Conservation (phyloP, 2,113 vertebrate genomes). For the Phaethon lepturus region DNA sequence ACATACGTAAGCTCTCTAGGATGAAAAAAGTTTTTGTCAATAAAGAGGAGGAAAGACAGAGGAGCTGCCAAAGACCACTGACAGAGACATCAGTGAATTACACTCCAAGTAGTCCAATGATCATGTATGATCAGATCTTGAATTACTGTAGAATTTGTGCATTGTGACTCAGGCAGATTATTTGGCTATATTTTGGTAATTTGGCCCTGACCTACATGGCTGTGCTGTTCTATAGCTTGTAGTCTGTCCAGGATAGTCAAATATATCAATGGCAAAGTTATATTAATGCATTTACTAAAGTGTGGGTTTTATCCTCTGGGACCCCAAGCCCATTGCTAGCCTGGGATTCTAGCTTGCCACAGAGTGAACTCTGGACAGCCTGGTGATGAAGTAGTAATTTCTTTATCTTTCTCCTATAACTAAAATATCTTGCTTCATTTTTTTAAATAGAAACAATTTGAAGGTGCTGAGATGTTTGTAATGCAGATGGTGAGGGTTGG, state of each 20-base stretch:
- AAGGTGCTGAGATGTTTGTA: not conserved
- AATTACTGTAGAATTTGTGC: not conserved
- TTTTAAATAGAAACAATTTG: not conserved
- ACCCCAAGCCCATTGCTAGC: not conserved
- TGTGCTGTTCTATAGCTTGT: not conserved
- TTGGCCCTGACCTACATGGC: not conserved
- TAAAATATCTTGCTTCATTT: not conserved
- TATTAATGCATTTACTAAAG: not conserved
- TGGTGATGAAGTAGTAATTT: not conserved
- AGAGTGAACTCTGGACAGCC: not conserved
- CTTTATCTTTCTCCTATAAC: not conserved
- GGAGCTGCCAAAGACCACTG: not conserved
- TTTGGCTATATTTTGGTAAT: not conserved
- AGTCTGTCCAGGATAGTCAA: not conserved
- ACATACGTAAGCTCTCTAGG: fast-evolving
- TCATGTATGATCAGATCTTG: not conserved
- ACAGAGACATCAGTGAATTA: not conserved
- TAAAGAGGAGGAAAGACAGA: not conserved
- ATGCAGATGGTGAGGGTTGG: not conserved
- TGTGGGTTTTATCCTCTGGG: not conserved
- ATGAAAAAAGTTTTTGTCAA: not conserved
- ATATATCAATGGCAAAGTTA: not conserved
- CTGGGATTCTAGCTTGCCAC: not conserved
- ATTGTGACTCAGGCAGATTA: not conserved
- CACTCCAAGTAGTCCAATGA: not conserved